Base-by-base conservation (phyloP, 2,888 invertebrate genomes). In the Incurvaria masculella region DNA sequence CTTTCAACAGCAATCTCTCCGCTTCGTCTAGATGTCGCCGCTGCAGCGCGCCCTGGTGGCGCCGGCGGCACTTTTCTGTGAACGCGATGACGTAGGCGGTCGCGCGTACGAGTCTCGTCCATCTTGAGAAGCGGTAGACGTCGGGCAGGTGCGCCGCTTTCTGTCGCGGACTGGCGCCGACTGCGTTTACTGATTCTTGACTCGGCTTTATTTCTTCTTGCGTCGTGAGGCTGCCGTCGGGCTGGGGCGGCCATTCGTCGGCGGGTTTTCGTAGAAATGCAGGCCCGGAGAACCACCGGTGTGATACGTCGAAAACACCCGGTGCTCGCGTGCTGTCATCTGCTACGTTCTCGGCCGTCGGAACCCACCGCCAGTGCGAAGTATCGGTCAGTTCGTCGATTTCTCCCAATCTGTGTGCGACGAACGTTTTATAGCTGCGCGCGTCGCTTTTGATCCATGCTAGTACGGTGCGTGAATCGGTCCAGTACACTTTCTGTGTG, bases 361-460 rank as follows among this genome's bases (percentile, higher is more conserved):
- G 21, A 14, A 41, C 11, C 41, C 41, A 41, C 11, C 18, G 18
- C 41, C 41, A 41, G 41, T 41, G 17, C 10, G 16, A 11, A 4
- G 42, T 5, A 3, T n/a, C 18, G 2, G 39, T n/a, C 11, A 41
- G 21, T 16, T 50, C 44, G 41, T 50, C 49, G 16, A 48, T 45
- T 39, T 50, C 50, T 17, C 49, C 49, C 5, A 49, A 38, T 4
- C 49, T 10, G 42, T 49, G 45, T 16, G 49, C 45, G 17, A 49
- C 49, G 41, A 49, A 49, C 2, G 46, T 16, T 4, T 42, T 21
- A 44, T 49, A 46, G 16, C 4, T 10, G 1, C 43, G 21, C 18
- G 46, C 46, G 21, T 49, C 46, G 11, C 43, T 21, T 6, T 44
- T 10, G 8, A 49, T 10, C 49, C 49, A 49, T 2, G 23, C 18